phyloP scores from a whole-genome alignment of 2,888 invertebrate species.

The Germaria angustata region DNA sequence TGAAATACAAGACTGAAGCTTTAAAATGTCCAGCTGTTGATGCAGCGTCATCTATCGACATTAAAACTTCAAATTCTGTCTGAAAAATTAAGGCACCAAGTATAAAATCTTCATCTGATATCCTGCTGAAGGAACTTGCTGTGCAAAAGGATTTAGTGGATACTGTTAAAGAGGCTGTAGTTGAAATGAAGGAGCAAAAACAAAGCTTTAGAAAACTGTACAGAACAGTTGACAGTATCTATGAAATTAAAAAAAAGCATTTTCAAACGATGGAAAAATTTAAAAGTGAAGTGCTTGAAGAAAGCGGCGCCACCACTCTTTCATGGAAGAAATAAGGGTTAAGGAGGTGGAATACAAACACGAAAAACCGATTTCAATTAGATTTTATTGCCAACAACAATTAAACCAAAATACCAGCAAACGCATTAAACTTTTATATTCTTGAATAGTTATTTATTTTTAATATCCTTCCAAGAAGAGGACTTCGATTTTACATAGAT shows the following conservation, averaged over 20 bases:
- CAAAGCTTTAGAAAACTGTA: neutral
- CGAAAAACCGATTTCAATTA: neutral
- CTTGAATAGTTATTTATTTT: too few species aligned
- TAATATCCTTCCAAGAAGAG: too few species aligned
- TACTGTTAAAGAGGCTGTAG: neutral
- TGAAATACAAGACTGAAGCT: too few species aligned
- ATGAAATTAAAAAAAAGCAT: neutral
- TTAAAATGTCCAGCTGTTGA: too few species aligned
- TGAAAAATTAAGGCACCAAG: neutral
- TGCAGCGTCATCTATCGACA: neutral
- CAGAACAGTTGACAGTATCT: neutral
- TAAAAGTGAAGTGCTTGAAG: neutral
- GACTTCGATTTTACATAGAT: too few species aligned
- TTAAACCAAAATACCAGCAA: too few species aligned
- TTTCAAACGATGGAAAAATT: neutral
- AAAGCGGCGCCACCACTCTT: neutral
- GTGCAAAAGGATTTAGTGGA: slow-evolving; percentile 8
- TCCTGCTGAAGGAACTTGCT: neutral
- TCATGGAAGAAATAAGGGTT: neutral
- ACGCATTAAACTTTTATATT: too few species aligned
- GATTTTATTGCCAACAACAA: neutral
- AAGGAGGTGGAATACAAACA: neutral
- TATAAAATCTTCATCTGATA: neutral
- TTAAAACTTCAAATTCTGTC: neutral
- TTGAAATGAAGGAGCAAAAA: neutral